Evolutionary conservation across 2,113 vertebrate genomes (phyloP), one percentile per base, ranked within the genome.

Genomic region (Condylura cristata): DNA sequence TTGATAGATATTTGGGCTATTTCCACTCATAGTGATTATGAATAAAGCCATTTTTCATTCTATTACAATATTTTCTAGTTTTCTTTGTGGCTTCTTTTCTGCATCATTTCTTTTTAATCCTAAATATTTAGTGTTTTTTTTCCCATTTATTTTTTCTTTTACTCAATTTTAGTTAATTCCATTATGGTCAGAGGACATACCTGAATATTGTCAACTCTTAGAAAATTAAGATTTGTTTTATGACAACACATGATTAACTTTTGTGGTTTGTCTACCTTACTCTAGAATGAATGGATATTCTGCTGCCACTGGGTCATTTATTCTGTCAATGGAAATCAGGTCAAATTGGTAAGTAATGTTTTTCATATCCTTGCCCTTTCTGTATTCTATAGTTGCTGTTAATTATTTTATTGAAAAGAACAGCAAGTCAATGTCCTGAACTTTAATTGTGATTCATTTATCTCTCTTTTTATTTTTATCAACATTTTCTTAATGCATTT

Each of bases 71-170:
- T 72, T 84, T 84, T 65, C 22, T 89, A 63, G 20, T 79, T 89
- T 89, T 85, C 26, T 6, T 74, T 79, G 3, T 72, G 56, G 16
- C 12, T 63, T 72, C 20, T 39, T 92, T 20, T 89, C 44, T 79
- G 51, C 78, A 60, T 92, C 20, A 83, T n/a, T 76, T 86, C 5
- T 28, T 66, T 75, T 87, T 37, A 46, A 75, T 78, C 70, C 22
- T 83, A 70, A 53, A 70, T 60, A 86, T 91, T 74, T 74, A 66
- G 37, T 91, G 5, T 72, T 66, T 71, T 92, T 80, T 63, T 93
- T 65, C 8, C 60, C 18, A 30, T 32, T 26, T 68, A 58, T 46
- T 39, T 68, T 68, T 76, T 60, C 37, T 66, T 37, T 66, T 76
- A 70, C 22, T 75, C 10, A 60, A n/a, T 83, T 76, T 32, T 71